Percentiles rank a stretch among this genome's conserved stretches.
phyloP scores from a whole-genome alignment of 2,888 invertebrate species.

The Phortica okadai region DNA sequence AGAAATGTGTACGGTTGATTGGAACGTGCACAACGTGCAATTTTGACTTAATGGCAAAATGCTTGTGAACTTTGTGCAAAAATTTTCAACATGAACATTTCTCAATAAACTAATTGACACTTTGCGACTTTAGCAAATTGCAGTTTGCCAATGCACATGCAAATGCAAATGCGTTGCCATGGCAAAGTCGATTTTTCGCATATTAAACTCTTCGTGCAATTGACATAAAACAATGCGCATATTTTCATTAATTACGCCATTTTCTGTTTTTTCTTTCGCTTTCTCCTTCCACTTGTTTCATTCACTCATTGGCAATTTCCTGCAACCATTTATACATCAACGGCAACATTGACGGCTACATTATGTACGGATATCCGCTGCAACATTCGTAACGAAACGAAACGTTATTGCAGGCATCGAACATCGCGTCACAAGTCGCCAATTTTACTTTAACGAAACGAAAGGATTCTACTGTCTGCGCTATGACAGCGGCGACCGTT shows the following conservation, averaged over 20 bases:
- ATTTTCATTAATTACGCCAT: conserved; percentile 26
- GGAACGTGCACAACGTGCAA: too few relatives aligned
- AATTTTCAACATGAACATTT: too few relatives aligned
- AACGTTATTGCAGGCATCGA: conserved; percentile 70
- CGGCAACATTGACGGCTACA: background rate
- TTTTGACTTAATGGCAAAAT: too few relatives aligned
- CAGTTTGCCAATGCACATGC: background rate
- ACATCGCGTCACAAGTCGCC: conserved; percentile 84
- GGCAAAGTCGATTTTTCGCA: background rate
- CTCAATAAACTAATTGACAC: too few relatives aligned
- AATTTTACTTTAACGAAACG: conserved; percentile 97
- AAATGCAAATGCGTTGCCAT: background rate
- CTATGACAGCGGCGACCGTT: conserved; percentile 89
- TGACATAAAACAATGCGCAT: background rate
- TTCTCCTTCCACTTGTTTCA: background rate
- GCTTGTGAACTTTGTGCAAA: too few relatives aligned
- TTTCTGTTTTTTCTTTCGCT: background rate
- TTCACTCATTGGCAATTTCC: conserved; percentile 9
- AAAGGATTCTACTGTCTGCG: conserved; percentile 96
- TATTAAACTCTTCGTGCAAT: background rate
- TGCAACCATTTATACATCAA: background rate
- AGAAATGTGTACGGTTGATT: too few relatives aligned
- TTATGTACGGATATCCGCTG: background rate
- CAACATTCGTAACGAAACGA: background rate
- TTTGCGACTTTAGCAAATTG: background rate